Evolutionary conservation across 2,888 invertebrate genomes (phyloP).

Genomic region (Erebia aethiops): DNA sequence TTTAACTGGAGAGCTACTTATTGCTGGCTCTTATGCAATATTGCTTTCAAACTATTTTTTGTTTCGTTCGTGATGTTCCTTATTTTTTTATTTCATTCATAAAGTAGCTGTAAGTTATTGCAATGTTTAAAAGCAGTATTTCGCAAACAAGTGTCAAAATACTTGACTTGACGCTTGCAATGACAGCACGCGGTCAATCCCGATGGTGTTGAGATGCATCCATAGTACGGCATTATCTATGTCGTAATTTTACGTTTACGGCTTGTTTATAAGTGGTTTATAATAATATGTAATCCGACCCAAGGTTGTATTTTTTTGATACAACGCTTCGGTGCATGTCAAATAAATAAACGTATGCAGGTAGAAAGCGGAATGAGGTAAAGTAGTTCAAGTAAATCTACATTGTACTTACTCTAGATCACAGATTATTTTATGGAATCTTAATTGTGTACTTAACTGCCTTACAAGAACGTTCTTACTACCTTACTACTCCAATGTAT

Average conservation of each 20-base stretch:
- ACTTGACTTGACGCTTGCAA: too few relatives aligned
- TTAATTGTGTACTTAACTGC: too few relatives aligned
- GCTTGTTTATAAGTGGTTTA: background rate
- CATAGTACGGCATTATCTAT: constrained; percentile 15
- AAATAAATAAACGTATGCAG: background rate
- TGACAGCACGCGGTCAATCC: constrained; percentile 3
- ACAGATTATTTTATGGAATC: too few relatives aligned
- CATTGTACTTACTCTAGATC: too few relatives aligned
- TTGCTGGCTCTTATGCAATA: background rate
- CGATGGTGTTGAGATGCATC: constrained; percentile 18
- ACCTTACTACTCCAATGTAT: too few relatives aligned
- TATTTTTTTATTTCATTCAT: background rate
- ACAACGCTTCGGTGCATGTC: background rate
- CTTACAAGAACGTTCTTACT: too few relatives aligned
- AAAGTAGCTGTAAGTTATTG: background rate
- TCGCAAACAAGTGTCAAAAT: background rate
- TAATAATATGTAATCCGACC: background rate
- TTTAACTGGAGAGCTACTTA: too few relatives aligned
- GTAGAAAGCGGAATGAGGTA: background rate
- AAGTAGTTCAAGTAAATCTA: background rate
- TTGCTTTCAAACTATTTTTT: background rate
- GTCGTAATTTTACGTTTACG: constrained; percentile 13
- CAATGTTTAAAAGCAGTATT: constrained; percentile 6
- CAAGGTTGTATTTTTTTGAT: constrained; percentile 4
- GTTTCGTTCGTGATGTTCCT: background rate